phyloP scores from a whole-genome alignment of 1,140 invertebrate species.

The Episyrphus balteatus region DNA sequence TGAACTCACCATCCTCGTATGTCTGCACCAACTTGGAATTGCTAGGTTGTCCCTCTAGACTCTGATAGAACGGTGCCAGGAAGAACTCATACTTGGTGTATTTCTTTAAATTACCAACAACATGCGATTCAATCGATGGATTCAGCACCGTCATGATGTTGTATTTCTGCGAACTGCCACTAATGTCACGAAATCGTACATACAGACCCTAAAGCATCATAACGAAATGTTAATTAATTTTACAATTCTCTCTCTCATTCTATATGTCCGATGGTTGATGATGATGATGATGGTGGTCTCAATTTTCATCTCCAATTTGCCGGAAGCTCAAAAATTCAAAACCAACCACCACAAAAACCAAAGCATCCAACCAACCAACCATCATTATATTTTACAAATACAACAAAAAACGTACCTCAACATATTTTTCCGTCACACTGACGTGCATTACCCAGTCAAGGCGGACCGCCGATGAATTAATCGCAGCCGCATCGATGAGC shows the following conservation, averaged over 20 bases:
- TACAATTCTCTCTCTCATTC: too few species aligned
- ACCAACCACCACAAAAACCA: too few species aligned
- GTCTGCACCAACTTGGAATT: slow-evolving; percentile 60
- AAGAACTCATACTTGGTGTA: slow-evolving; percentile 83
- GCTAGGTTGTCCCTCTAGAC: slow-evolving; percentile 70
- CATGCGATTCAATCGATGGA: slow-evolving; percentile 51
- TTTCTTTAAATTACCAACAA: slow-evolving; percentile 63
- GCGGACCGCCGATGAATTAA: slow-evolving; percentile 71
- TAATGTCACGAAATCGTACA: slow-evolving; percentile 77
- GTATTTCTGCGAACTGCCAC: slow-evolving; percentile 49
- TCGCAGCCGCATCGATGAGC: slow-evolving; percentile 64
- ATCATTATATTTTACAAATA: too few species aligned
- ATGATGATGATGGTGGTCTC: slow-evolving; percentile 13
- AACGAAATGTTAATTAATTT: too few species aligned
- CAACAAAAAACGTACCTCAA: slow-evolving; percentile 21
- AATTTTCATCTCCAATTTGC: too few species aligned
- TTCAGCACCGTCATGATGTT: slow-evolving; percentile 59
- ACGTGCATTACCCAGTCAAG: slow-evolving; percentile 69
- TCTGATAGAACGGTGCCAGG: slow-evolving; percentile 75
- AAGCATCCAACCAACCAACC: too few species aligned
- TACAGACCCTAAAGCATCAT: slow-evolving; percentile 62
- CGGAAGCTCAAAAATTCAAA: too few species aligned
- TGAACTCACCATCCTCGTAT: slow-evolving; percentile 51
- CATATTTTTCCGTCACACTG: slow-evolving; percentile 29
- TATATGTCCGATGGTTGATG: too few species aligned